Conservation (phyloP, 2,888 invertebrate species). For the Agonum fuliginosum region DNA sequence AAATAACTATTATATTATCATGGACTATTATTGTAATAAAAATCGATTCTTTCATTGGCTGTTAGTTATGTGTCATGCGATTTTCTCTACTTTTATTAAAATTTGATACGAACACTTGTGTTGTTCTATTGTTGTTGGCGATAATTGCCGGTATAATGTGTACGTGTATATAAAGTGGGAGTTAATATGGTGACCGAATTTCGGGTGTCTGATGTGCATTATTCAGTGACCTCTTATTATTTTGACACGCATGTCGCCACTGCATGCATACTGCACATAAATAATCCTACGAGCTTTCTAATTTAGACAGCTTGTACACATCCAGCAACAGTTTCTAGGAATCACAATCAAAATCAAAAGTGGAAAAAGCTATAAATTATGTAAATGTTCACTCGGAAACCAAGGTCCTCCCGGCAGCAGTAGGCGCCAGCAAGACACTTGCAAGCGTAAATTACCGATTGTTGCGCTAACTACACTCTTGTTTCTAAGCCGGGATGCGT, state of each 20-base stretch:
- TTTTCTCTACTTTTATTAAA: too few relatives aligned
- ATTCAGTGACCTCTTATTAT: too few relatives aligned
- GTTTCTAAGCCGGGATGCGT: too few relatives aligned
- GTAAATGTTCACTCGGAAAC: conserved; percentile 28
- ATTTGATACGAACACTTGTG: too few relatives aligned
- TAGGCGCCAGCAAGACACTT: conserved; percentile 44
- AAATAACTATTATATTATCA: too few relatives aligned
- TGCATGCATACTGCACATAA: conserved; percentile 44
- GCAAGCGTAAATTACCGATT: conserved; percentile 42
- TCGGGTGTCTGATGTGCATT: conserved; percentile 28
- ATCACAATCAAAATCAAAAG: conserved; percentile 52
- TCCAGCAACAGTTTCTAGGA: conserved; percentile 42
- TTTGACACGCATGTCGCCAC: conserved; percentile 50
- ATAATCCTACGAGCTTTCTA: conserved; percentile 39
- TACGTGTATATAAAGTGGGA: too few relatives aligned
- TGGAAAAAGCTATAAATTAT: conserved; percentile 51
- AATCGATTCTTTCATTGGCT: too few relatives aligned
- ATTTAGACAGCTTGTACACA: conserved; percentile 30
- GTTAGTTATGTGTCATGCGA: too few relatives aligned
- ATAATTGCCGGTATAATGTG: too few relatives aligned
- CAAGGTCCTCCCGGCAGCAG: conserved; percentile 44
- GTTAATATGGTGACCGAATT: neutral
- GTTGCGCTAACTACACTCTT: conserved; percentile 12
- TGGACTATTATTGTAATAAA: too few relatives aligned
- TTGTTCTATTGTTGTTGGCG: too few relatives aligned